Evolutionary conservation across 2,113 vertebrate species (phyloP), one percentile per base, ranked within the genome.

Genomic region (Tragelaphus scriptus): DNA sequence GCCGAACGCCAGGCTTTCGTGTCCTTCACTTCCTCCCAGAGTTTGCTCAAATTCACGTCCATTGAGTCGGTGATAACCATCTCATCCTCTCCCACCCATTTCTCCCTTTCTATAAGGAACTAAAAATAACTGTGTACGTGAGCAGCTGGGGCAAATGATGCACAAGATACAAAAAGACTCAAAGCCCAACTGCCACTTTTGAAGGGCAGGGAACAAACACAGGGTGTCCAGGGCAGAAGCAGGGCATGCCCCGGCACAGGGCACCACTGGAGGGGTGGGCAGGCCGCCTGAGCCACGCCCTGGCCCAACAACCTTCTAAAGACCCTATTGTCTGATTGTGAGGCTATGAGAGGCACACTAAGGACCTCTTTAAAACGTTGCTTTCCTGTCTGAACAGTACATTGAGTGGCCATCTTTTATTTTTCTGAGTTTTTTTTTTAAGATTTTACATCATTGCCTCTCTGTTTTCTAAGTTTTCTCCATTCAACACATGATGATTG

Each of bases 251-350:
- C 61, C 6, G 0, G 75, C 40, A 79, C 25, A 79, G 40, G 28
- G 40, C 75, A 2, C 40, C 40, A 16, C 75, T 8, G 3, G 13
- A 47, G 40, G 13, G 25, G 40, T 5, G 75, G 40, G 75, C 40
- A 15, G 26, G 28, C 40, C 7, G 2, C 40, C 75, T 16, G 44
- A 79, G 75, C 40, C 40, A 75, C 2, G 40, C 40, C 23, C 40
- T 1, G 7, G 75, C 40, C 40, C 40, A 26, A 47, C 40, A 53
- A 21, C 6, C 6, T 49, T 77, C 82, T 51, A 25, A n/a, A 88
- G 17, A 56, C 4, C 19, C 21, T n/a, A 1, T 2, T 21, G 51
- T 59, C 58, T 36, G 23, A 28, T 2, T 6, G 17, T 1, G 44
- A 77, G 51, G 40, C n/a, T 16, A 16, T 49, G 55, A 47, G 90